A percentile compares a stretch with the other conserved stretches of the same genome.
Evolutionary conservation across 2,888 invertebrate species (phyloP).

Genomic region (Drosophila lutescens): DNA sequence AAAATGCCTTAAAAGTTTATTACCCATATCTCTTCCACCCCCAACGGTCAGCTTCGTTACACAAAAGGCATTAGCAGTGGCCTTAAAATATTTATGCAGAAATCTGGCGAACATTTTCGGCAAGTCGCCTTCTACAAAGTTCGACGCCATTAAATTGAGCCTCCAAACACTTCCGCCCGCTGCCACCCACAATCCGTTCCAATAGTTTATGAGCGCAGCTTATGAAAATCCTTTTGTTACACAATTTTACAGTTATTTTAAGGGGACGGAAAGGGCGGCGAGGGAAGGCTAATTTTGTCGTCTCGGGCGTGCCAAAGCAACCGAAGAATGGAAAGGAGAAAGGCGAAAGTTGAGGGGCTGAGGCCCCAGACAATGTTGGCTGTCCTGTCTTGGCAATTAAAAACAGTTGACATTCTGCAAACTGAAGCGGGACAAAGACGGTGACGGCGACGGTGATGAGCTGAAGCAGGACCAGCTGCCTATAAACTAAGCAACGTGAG

Average conservation of each 20-base stretch:
- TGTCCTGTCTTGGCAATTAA: conserved; percentile 70
- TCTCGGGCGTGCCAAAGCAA: conserved; percentile 65
- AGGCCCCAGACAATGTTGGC: conserved; percentile 60
- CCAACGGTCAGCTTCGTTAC: conserved; percentile 4
- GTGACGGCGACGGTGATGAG: conserved; percentile 18
- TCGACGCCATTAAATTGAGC: conserved; percentile 69
- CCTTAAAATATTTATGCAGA: conserved; percentile 65
- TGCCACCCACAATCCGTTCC: conserved; percentile 18
- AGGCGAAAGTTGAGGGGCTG: conserved; percentile 5
- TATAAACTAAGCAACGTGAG: conserved; percentile 79
- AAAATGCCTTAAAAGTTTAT: conserved; percentile 5
- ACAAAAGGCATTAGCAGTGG: conserved; percentile 49
- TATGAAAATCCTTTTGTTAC: conserved; percentile 80
- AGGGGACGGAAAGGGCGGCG: conserved; percentile 27
- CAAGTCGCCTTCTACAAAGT: conserved; percentile 51
- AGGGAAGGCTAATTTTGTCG: conserved; percentile 61
- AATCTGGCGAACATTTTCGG: conserved; percentile 45
- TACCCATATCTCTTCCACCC: background rate
- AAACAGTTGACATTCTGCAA: conserved; percentile 78
- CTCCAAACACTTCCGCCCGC: conserved; percentile 3
- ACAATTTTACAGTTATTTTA: conserved; percentile 77
- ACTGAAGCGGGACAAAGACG: conserved; percentile 49
- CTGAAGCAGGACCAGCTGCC: conserved; percentile 51
- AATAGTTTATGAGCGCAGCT: conserved; percentile 77
- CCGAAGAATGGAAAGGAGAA: conserved; percentile 15